Conservation (phyloP, 2,888 invertebrate genomes). For the Creontiades dilutus region DNA sequence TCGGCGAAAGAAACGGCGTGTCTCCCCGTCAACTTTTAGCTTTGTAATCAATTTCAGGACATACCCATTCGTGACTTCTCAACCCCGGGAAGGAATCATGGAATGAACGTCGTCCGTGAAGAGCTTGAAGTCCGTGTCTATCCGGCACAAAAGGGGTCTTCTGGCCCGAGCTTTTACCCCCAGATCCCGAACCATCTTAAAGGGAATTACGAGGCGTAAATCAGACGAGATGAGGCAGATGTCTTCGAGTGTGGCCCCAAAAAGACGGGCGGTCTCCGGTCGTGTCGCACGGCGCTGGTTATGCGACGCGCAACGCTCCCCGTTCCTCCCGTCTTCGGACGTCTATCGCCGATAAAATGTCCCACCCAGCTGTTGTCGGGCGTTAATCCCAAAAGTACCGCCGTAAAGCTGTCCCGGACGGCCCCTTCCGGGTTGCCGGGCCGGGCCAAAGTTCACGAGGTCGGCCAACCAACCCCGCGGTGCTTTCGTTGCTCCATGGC, state of each 20-base stretch:
- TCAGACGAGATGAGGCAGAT: not conserved
- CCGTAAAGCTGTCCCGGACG: conserved; percentile 21
- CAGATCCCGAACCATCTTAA: not conserved
- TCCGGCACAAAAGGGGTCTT: not conserved
- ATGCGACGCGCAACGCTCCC: not conserved
- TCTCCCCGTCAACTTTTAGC: conserved; percentile 8
- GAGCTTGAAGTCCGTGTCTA: not conserved
- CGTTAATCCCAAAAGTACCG: not conserved
- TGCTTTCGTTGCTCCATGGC: not conserved
- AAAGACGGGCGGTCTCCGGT: not conserved
- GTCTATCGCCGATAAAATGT: conserved; percentile 27
- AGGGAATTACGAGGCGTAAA: conserved; percentile 33
- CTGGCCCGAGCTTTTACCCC: not conserved
- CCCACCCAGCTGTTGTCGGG: not conserved
- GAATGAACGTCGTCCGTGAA: not conserved
- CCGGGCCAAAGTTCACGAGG: conserved; percentile 10
- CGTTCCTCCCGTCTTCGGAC: not conserved
- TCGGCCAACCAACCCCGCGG: conserved; percentile 29
- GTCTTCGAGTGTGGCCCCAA: conserved; percentile 1
- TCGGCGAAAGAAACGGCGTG: not conserved
- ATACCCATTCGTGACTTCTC: conserved; percentile 5
- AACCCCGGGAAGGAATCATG: not conserved
- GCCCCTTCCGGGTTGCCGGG: conserved; percentile 11
- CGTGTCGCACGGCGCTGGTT: conserved; percentile 18
- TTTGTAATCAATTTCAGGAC: conserved; percentile 22